Evolutionary conservation across 2,797 vertebrate genomes (phyloP), one percentile per base, ranked within the genome.

Genomic region (Crenichthys baileyi): DNA sequence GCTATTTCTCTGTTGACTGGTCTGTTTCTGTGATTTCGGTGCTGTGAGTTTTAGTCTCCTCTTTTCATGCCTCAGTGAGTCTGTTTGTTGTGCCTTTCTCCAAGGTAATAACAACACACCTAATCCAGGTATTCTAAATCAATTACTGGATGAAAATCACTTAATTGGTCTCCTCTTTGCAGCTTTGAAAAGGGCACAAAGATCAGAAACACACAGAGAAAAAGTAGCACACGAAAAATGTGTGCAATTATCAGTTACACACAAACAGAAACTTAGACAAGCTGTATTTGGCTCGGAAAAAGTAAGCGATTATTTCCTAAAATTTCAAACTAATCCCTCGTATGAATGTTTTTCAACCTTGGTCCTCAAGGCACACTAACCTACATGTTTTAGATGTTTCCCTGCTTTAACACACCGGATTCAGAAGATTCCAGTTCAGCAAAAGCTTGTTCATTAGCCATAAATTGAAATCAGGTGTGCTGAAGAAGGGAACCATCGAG

Each of bases 251-350:
- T 16, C 5, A 77, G 20, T 41, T 29, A 15, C 31, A 12, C n/a
- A 24, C 29, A 70, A 31, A n/a, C 16, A 39, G 44, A 22, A 72
- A 41, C 11, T 46, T 44, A n/a, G 36, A 70, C 22, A 24, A 2
- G 11, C 36, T 11, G 22, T 26, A 31, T 72, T 39, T 46, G 56
- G 70, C 36, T 74, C 29, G 39, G 50, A 65, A 31, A 70, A 67
- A 71, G 36, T 12, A 74, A 60, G 72, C 51, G 60, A 41, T 2
- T 48, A 51, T 72, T 72, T 67, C 20, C 31, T 26, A 79, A 81
- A 86, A 51, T 71, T 48, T 80, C 72, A 60, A 75, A 81, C 51
- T 46, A 11, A 82, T 75, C 18, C 72, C 77, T 36, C 4, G 36
- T 36, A 36, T 36, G 36, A 36, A 4, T 4, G 36, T 36, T 36